Evolutionary conservation across 2,797 vertebrate species (phyloP).

Genomic region (Anguilla anguilla): DNA sequence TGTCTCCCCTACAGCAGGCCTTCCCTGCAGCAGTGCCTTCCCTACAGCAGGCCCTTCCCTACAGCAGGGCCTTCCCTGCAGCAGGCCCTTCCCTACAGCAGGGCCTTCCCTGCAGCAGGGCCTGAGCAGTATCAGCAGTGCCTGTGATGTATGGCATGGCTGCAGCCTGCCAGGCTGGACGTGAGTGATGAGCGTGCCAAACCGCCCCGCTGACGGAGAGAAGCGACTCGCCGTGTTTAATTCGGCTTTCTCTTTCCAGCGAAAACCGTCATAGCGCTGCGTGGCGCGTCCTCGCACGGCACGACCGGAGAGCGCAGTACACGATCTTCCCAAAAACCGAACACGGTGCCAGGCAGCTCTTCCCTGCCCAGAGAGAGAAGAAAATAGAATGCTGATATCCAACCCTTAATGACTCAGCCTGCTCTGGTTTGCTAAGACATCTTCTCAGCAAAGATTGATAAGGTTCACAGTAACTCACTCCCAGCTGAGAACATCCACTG

Average conservation of each 20-base stretch:
- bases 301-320: slow-evolving; percentile 52
- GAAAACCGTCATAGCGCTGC: slow-evolving; percentile 74
- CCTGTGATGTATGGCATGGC: slow-evolving; percentile 54
- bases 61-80: no score
- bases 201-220: slow-evolving; percentile 63
- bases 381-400: slow-evolving; percentile 41
- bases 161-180: slow-evolving; percentile 58
- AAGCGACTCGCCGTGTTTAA: slow-evolving; percentile 58
- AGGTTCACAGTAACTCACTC: not conserved
- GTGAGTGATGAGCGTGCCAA: slow-evolving; percentile 70
- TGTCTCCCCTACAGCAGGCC: no score
- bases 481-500: not conserved
- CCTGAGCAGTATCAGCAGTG: slow-evolving; percentile 13
- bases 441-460: not conserved
- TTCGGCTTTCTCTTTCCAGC: slow-evolving; percentile 61
- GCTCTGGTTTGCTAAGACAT: slow-evolving; percentile 43
- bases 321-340: slow-evolving; percentile 53
- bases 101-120: no score
- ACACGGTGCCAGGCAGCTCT: slow-evolving; percentile 39
- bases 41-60: no score
- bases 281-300: slow-evolving; percentile 61
- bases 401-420: slow-evolving; percentile 49
- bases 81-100: no score
- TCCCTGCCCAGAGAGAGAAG: slow-evolving; percentile 27
- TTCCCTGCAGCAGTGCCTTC: no score